Conservation (phyloP, 30 jellyfish, hydroid and myxozoan species). For the Hydractinia echinata region DNA sequence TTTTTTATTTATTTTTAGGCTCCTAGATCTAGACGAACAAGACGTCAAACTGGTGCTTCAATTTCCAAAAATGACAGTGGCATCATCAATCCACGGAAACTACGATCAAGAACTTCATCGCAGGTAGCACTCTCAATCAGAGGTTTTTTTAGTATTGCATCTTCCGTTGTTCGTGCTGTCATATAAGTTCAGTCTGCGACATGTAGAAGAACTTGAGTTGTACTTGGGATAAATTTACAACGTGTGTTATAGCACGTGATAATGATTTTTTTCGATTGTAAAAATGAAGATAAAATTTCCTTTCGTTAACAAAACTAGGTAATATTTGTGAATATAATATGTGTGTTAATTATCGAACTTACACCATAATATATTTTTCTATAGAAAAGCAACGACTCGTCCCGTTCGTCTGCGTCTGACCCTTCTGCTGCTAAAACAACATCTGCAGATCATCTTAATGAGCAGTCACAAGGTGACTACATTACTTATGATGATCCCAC, state of each 20-base stretch:
- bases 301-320: too few species aligned
- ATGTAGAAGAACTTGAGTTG: too few species aligned
- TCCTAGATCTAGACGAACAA: slow-evolving; percentile 42
- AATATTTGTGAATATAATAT: too few species aligned
- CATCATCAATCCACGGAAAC: slow-evolving; percentile 39
- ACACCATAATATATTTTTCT: background rate
- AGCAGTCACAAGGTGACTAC: slow-evolving; percentile 92
- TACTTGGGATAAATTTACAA: too few species aligned
- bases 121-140: slow-evolving; percentile 26
- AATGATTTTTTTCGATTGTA: too few species aligned
- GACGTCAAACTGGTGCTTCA: slow-evolving; percentile 54
- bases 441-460: slow-evolving; percentile 27
- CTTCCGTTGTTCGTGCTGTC: too few species aligned
- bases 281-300: too few species aligned
- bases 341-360: background rate
- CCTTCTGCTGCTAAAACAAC: slow-evolving; percentile 19
- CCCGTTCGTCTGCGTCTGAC: slow-evolving; percentile 29
- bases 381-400: slow-evolving; percentile 62
- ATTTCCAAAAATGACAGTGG: slow-evolving; percentile 32
- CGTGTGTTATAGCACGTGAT: too few species aligned
- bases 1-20: slow-evolving; percentile 42
- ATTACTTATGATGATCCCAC: slow-evolving; percentile 97
- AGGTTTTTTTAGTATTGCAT: too few species aligned
- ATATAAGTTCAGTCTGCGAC: too few species aligned
- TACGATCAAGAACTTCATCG: slow-evolving; percentile 58